Evolutionary conservation across 2,113 vertebrate genomes (phyloP).

Genomic region (Puffinus mauretanicus): DNA sequence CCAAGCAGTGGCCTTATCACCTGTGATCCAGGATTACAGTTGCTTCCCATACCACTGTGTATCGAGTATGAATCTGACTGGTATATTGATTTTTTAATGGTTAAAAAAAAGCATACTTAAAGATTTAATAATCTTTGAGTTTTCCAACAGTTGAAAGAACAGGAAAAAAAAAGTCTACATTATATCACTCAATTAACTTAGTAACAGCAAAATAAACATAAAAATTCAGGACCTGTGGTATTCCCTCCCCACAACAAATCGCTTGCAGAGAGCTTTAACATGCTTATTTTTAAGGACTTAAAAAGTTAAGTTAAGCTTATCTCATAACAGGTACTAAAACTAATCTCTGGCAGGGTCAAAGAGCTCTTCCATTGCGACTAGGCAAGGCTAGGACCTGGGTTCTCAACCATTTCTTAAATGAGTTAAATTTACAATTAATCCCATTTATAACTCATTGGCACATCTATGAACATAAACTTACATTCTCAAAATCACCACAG

Average conservation of each 20-base stretch:
- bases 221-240: background rate
- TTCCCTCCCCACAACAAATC: background rate
- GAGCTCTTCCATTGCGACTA: background rate
- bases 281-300: background rate
- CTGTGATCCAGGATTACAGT: background rate
- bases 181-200: background rate
- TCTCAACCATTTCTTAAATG: background rate
- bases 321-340: background rate
- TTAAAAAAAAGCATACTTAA: background rate
- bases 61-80: background rate
- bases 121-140: background rate
- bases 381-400: background rate
- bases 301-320: constrained; percentile 31
- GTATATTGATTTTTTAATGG: background rate
- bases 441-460: background rate
- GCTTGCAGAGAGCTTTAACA: background rate
- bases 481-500: background rate
- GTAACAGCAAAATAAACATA: background rate
- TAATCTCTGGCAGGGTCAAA: constrained; percentile 28
- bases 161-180: background rate
- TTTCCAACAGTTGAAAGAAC: background rate
- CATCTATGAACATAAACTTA: background rate
- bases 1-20: background rate
- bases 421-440: background rate
- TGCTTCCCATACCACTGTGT: background rate